These are phyloP conservation scores for Belgica antarctica DNA, from an alignment of 2,888 invertebrate genomes.

Conservation along the genomic window DNA sequence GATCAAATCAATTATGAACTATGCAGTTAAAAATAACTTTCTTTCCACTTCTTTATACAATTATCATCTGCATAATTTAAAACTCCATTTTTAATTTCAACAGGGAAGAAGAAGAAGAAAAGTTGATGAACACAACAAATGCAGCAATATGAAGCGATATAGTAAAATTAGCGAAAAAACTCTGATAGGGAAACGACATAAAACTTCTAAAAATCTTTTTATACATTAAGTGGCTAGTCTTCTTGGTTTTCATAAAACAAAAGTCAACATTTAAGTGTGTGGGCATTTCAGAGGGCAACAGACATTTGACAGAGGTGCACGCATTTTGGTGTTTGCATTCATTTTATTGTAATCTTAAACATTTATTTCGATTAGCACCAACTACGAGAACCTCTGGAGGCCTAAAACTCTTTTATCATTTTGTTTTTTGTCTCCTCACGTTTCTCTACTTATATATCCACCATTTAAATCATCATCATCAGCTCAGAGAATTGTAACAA, in stretches of 20 bases:
- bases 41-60: too few relatives aligned
- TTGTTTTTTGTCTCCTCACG: background rate
- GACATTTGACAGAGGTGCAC: conserved; percentile 38
- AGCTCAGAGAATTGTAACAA: conserved; percentile 6
- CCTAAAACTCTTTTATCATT: conserved; percentile 14
- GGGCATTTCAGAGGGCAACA: background rate
- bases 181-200: background rate
- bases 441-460: conserved; percentile 11
- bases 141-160: background rate
- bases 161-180: background rate
- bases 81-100: too few relatives aligned
- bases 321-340: conserved; percentile 39
- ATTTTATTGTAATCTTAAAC: conserved; percentile 7
- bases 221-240: background rate
- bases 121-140: background rate
- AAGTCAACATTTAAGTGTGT: conserved; percentile 35
- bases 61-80: conserved; percentile 1
- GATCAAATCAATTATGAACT: conserved; percentile 13
- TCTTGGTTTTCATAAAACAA: background rate
- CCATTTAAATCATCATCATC: background rate
- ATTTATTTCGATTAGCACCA: conserved; percentile 31
- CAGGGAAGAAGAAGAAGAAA: too few relatives aligned
- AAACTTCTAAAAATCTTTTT: conserved; percentile 14
- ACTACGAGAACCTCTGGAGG: conserved; percentile 36
- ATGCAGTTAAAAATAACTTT: background rate